Base-by-base conservation (phyloP, 1,140 invertebrate species). In the Brachionus koreanus region DNA sequence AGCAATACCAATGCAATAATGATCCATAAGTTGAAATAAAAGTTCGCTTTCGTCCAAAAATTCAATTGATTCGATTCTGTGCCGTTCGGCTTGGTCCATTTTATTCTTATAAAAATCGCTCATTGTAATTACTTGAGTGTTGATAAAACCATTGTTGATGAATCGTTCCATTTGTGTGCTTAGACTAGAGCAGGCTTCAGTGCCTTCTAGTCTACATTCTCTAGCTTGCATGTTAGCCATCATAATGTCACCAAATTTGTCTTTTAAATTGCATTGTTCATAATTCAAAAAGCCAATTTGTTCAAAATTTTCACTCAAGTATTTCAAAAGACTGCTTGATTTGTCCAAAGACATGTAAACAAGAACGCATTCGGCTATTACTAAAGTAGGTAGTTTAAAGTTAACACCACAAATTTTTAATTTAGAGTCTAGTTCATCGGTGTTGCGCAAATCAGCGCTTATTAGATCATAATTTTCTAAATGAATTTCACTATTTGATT, bases 201-300 rank as follows among this genome's bases (percentile, higher is more conserved):
- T 93, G 16, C 95, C 95, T 37, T 93, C 91, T 83, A 97, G 89
- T 84, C 91, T 90, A 89, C 95, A 97, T 25, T 95, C 94, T 81
- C 95, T 90, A 82, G 91, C 91, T 82, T 92, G 91, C 83, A 98
- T 90, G 89, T 97, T 98, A 76, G 92, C 92, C 81, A 96, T 87
- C 96, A 98, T 98, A n/a, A 98, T 93, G 86, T 95, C 91, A 10
- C 95, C 95, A 91, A 98, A 98, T 83, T 92, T 92, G 88, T 98
- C 96, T 83, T 91, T 92, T 91, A 98, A 95, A 88, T 97, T 96
- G 29, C 96, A 93, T 90, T 95, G 94, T 89, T 99, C 97, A 88
- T 98, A 98, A 88, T 94, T 95, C 43, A 98, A 90, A 87, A 98
- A 95, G 84, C 94, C 90, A 74, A 65, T n/a, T 82, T 92, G 91